phyloP scores from a whole-genome alignment of 2,888 invertebrate species.

The Alentia gelatinosa region DNA sequence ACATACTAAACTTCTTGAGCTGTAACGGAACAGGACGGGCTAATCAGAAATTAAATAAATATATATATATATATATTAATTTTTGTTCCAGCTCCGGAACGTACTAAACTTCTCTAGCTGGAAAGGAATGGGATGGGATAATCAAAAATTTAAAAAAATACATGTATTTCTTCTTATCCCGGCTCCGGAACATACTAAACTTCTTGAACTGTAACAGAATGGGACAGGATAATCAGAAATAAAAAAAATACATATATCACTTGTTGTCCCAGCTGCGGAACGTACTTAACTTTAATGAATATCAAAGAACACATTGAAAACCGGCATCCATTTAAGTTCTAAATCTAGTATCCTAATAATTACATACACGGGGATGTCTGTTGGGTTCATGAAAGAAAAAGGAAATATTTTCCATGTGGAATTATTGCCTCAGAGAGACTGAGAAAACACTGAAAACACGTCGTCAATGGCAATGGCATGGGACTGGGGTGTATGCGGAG shows the following conservation, averaged over 20 bases:
- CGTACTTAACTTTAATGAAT: slow-evolving; percentile 63
- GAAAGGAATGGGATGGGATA: slow-evolving; percentile 51
- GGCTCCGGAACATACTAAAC: slow-evolving; percentile 65
- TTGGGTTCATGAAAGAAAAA: too few species aligned
- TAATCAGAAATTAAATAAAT: not conserved
- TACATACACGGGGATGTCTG: too few species aligned
- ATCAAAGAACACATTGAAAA: not conserved
- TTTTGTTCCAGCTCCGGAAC: slow-evolving; percentile 69
- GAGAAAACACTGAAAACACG: too few species aligned
- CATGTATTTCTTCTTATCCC: not conserved
- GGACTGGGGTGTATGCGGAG: too few species aligned
- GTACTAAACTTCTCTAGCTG: slow-evolving; percentile 71
- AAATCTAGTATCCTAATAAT: too few species aligned
- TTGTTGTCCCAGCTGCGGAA: slow-evolving; percentile 69
- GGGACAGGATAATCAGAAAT: not conserved
- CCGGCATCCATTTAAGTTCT: too few species aligned
- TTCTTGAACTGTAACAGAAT: slow-evolving; percentile 70
- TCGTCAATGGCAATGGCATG: too few species aligned
- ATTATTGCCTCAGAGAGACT: too few species aligned
- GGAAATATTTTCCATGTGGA: too few species aligned
- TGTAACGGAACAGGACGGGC: slow-evolving; percentile 54
- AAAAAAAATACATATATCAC: not conserved
- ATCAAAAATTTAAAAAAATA: not conserved
- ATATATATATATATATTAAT: not conserved
- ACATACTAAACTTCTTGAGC: slow-evolving; percentile 69